phyloP scores from a whole-genome alignment of 2,797 vertebrate genomes.

The Macrochelys suwanniensis region DNA sequence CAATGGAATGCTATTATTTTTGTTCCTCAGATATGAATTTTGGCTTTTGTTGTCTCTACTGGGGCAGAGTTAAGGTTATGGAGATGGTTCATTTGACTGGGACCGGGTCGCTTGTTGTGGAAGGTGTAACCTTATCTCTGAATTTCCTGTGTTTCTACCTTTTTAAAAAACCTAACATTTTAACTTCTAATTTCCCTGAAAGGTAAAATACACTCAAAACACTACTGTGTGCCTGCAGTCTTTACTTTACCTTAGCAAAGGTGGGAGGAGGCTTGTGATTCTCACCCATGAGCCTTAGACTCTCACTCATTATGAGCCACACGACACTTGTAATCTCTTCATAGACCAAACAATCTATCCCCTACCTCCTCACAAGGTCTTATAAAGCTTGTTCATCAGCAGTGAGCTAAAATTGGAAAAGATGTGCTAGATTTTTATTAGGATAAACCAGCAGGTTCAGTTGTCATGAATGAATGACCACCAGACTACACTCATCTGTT shows the following conservation, averaged over 20 bases:
- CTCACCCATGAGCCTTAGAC: not conserved
- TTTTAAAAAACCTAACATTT: constrained; percentile 29
- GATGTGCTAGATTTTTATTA: constrained; percentile 8
- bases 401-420: not conserved
- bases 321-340: not conserved
- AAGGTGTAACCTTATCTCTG: not conserved
- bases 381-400: constrained; percentile 24
- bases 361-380: not conserved
- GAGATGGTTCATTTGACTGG: not conserved
- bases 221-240: not conserved
- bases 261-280: not conserved
- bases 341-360: not conserved
- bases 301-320: not conserved
- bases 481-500: not conserved
- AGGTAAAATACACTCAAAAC: constrained; percentile 34
- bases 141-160: not conserved
- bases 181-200: constrained; percentile 43
- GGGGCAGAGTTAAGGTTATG: not conserved
- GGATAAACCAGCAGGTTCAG: not conserved
- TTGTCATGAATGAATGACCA: not conserved
- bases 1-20: not conserved
- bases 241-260: not conserved
- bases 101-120: not conserved
- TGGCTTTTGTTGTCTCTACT: not conserved
- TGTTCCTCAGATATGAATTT: not conserved